phyloP scores from a whole-genome alignment of 2,797 vertebrate genomes.

The Rhyacichthys aspro region DNA sequence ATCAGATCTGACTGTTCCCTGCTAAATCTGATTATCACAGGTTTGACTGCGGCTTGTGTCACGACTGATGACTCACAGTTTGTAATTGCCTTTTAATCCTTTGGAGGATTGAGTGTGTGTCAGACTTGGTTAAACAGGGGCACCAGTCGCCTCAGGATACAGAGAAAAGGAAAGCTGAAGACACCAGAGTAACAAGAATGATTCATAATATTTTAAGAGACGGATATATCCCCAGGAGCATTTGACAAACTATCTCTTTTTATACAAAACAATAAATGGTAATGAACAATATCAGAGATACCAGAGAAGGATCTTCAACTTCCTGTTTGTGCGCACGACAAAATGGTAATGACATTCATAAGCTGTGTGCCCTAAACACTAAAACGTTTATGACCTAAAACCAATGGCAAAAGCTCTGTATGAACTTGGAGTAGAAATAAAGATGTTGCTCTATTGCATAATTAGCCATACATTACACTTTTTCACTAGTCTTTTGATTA shows the following conservation, averaged over 20 bases:
- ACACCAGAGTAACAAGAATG: conserved; percentile 31
- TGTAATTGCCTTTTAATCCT: conserved; percentile 64
- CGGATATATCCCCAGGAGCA: neutral
- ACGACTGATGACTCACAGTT: conserved; percentile 55
- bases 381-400: too few relatives aligned
- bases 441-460: too few relatives aligned
- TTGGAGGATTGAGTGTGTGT: conserved; percentile 41
- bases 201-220: conserved; percentile 20
- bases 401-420: too few relatives aligned
- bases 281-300: neutral
- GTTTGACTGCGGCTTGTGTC: conserved; percentile 39
- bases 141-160: conserved; percentile 24
- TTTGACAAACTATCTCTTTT: neutral
- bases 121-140: conserved; percentile 38
- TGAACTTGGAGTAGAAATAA: too few relatives aligned
- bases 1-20: conserved; percentile 14
- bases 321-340: too few relatives aligned
- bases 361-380: too few relatives aligned
- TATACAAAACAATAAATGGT: neutral
- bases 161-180: conserved; percentile 19
- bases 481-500: too few relatives aligned
- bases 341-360: too few relatives aligned
- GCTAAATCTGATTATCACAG: conserved; percentile 38
- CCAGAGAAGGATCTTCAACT: neutral
- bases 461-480: too few relatives aligned